Evolutionary conservation across 2,888 invertebrate species (phyloP), one percentile per base, ranked within the genome.

Genomic region (Heliothis peltigera): DNA sequence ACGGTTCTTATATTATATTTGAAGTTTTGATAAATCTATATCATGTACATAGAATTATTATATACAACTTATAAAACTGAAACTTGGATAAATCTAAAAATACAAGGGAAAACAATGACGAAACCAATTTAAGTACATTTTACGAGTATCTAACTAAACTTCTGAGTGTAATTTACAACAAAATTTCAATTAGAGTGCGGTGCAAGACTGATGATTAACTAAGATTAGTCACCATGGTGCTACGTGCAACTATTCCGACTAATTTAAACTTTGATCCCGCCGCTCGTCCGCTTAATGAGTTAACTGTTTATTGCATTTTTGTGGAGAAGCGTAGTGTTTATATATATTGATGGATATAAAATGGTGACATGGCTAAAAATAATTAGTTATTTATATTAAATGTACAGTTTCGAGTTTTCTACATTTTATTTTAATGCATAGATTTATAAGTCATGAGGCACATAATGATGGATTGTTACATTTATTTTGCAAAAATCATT

Each of bases 261-360:
- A 79, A 81, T 81, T 82, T 80, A 81, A 81, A 81, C 77, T 81
- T 78, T 69, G 70, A 66, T 68, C 73, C 58, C 55, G 61, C 44
- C 62, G 68, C 67, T 77, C 78, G 42, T 42, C 35, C 58, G 73
- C 70, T 70, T 71, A 79, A 71, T 67, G 77, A 76, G 63, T 53
- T 51, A 64, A 73, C 28, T 63, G 53, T 73, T 74, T 65, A 64
- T 62, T 66, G 49, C 49, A 61, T 79, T 79, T 79, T 78, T 62
- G 55, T 60, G 44, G 56, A 28, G 1, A 19, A 35, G 17, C 54
- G 6, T 21, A 2, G 35, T 15, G 32, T 12, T 0, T 35, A 35
- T 3, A 15, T 35, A 35, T 15, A 1, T 6, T 28, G 28, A 28
- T 8, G 6, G 28, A n/a, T n/a, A n/a, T n/a, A n/a, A n/a, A n/a